Conservation (phyloP, 2,797 vertebrate species). For the Halcyon leucocephala region DNA sequence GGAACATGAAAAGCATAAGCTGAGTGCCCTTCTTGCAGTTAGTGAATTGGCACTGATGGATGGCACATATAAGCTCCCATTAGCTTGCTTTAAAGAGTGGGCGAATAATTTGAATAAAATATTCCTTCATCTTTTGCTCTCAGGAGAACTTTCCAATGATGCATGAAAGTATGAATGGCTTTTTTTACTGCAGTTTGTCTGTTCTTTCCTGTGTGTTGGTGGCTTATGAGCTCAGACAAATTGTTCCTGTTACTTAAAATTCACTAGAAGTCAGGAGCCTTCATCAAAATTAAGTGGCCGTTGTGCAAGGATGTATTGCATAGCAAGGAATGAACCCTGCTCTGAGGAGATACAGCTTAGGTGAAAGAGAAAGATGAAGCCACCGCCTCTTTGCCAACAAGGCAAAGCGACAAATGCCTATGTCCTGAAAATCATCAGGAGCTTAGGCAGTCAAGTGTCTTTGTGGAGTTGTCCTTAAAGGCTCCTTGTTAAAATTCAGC, state of each 20-base stretch:
- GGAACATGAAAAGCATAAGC: background rate
- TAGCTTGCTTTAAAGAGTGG: background rate
- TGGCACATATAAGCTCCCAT: background rate
- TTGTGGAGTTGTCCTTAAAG: background rate
- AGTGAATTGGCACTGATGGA: background rate
- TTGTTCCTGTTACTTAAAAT: background rate
- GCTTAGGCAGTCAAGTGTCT: background rate
- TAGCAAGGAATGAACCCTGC: background rate
- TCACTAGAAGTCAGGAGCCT: background rate
- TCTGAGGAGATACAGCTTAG: background rate
- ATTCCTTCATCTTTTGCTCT: background rate
- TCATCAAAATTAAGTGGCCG: background rate
- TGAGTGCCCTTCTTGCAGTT: background rate
- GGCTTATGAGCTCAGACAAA: background rate
- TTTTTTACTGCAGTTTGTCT: background rate
- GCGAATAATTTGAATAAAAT: background rate
- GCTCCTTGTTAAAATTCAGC: background rate
- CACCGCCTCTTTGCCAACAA: fast-evolving
- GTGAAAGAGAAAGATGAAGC: background rate
- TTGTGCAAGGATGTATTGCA: background rate
- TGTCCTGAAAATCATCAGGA: background rate
- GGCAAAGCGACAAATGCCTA: fast-evolving
- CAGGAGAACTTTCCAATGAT: background rate
- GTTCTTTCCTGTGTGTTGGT: background rate
- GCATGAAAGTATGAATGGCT: background rate